Evolutionary conservation across 2,797 vertebrate species (phyloP).

Genomic region (Megalops cyprinoides): DNA sequence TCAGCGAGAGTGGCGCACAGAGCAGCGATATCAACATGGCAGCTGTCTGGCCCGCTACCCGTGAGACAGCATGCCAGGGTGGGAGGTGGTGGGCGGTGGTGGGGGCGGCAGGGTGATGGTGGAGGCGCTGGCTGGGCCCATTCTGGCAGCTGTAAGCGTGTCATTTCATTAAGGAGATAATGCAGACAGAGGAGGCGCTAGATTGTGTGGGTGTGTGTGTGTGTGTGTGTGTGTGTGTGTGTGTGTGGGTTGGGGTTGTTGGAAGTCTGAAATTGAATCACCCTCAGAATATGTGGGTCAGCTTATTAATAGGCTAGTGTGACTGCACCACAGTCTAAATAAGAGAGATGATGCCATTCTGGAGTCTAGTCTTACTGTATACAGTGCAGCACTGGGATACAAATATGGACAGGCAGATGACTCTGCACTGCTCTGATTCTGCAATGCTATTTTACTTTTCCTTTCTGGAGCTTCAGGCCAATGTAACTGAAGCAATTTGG

Average conservation of each 20-base stretch:
- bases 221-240: conserved; percentile 14
- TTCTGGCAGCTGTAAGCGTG: conserved; percentile 41
- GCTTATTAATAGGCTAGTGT: conserved; percentile 64
- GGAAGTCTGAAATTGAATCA: conserved; percentile 56
- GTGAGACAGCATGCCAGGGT: background rate
- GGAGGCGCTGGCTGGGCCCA: no score
- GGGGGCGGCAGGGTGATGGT: conserved; percentile 47
- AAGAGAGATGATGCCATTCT: conserved; percentile 48
- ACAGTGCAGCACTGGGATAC: background rate
- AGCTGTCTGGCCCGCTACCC: background rate
- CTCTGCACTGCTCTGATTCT: background rate
- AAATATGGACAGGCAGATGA: background rate
- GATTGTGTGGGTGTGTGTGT: conserved; percentile 35
- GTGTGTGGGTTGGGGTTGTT: conserved; percentile 36
- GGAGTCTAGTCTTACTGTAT: conserved; percentile 19
- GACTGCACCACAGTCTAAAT: conserved; percentile 55
- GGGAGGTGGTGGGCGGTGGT: conserved; percentile 28
- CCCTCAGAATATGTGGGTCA: conserved; percentile 62
- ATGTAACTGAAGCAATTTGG: background rate
- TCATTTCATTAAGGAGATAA: conserved; percentile 23
- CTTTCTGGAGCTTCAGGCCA: background rate
- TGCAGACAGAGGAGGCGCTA: background rate
- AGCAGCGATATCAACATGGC: conserved; percentile 33
- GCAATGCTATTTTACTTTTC: background rate
- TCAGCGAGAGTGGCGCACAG: conserved; percentile 36